Base-by-base conservation (phyloP, 2,113 vertebrate species). In the Nesospiza acunhae region DNA sequence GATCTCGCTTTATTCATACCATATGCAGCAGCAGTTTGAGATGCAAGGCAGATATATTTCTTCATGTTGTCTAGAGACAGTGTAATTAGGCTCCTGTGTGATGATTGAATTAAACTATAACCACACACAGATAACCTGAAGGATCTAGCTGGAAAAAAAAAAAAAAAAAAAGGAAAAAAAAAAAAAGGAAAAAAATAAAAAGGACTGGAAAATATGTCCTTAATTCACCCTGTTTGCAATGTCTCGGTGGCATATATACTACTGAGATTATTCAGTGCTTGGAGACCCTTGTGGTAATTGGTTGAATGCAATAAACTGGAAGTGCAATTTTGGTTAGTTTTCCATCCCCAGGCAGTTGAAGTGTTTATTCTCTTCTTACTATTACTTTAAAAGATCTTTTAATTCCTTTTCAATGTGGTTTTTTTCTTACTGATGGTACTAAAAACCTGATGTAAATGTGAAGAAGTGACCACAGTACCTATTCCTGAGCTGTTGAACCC, bases 1-100 rank as follows among this genome's bases (percentile, higher is more conserved):
- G 80, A 96, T 97, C 96, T 68, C 94, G 96, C 97, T 98, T 98
- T 98, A 98, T 98, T 98, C 98, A 98, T 98, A 97, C 97, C 97
- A 98, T 97, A 97, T 98, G 98, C 97, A 97, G 97, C 97, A 95
- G 95, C 86, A 97, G 96, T 95, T 98, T 97, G 97, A 97, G 97
- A 98, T 97, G 95, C 97, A 90, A 92, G 93, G 93, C 96, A 96
- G 96, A 97, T 97, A 98, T 97, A 98, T 95, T 96, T 94, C 97
- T 95, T 93, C 96, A 84, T 96, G 95, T 98, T 97, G 96, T 97
- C 97, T 97, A 96, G 96, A 97, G 97, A 96, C 97, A 95, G 89
- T 97, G 96, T 97, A 98, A 97, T 98, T 96, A 97, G 98, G 97
- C 97, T 96, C 93, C 97, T 76, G 97, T 92, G 93, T 95, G 94